phyloP scores from a whole-genome alignment of 2,797 vertebrate species.

The Eulemur coronatus region DNA sequence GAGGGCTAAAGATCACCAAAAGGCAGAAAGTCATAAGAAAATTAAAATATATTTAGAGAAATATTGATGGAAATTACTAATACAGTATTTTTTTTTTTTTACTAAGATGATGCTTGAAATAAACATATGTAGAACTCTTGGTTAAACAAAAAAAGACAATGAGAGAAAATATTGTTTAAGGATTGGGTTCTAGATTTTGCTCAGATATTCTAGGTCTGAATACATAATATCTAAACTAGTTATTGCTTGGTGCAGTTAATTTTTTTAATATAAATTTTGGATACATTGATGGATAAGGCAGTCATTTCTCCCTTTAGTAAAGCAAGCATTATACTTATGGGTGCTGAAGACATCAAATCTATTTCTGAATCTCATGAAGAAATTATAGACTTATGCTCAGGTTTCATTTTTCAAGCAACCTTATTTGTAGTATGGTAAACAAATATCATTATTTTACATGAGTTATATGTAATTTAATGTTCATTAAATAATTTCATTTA shows the following conservation, averaged over 20 bases:
- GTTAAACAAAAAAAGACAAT: not conserved
- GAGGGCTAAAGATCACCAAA: not conserved
- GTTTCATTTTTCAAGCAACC: not conserved
- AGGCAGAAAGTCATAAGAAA: not conserved
- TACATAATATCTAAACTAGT: not conserved
- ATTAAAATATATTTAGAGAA: not conserved
- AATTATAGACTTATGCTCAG: not conserved
- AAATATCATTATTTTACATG: not conserved
- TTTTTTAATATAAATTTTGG: not conserved
- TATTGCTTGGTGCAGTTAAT: not conserved
- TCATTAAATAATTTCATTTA: not conserved
- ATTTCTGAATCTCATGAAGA: not conserved
- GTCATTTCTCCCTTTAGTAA: not conserved
- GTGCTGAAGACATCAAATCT: not conserved
- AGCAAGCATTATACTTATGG: not conserved
- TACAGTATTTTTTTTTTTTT: not conserved
- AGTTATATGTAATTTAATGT: not conserved
- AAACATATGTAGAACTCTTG: not conserved
- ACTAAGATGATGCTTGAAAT: not conserved
- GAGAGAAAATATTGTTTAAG: not conserved
- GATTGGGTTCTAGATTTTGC: not conserved
- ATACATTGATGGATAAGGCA: not conserved
- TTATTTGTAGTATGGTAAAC: not conserved
- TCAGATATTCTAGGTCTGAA: not conserved
- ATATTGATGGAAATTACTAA: not conserved